A percentile compares a stretch with the other conserved stretches of the same genome.
Evolutionary conservation across 1,140 invertebrate species (phyloP).

Genomic region (Lordiphosa collinella): DNA sequence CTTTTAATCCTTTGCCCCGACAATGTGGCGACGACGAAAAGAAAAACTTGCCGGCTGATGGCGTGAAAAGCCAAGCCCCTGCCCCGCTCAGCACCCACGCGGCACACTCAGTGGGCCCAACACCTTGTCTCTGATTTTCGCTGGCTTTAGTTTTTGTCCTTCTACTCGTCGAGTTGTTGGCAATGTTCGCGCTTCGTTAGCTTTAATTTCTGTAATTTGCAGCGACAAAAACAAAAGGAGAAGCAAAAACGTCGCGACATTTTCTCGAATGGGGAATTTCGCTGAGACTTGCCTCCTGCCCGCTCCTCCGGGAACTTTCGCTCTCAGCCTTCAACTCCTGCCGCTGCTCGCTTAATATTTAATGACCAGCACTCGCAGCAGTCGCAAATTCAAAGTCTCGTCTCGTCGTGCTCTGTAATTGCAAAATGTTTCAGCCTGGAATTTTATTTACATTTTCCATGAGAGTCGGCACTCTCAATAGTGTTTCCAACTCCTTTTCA

Average conservation of each 20-base stretch:
- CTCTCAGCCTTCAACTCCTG: slow-evolving; percentile 24
- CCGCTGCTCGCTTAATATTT: slow-evolving; percentile 45
- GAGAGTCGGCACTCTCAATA: slow-evolving; percentile 27
- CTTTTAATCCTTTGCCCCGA: slow-evolving; percentile 33
- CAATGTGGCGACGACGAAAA: slow-evolving; percentile 18
- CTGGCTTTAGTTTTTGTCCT: neutral
- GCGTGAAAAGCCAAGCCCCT: slow-evolving; percentile 27
- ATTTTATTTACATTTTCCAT: slow-evolving; percentile 68
- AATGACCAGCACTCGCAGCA: slow-evolving; percentile 44
- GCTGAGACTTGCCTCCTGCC: slow-evolving; percentile 3
- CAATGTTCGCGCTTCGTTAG: slow-evolving; percentile 63
- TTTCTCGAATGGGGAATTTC: slow-evolving; percentile 48
- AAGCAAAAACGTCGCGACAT: slow-evolving; percentile 43
- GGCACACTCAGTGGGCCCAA: slow-evolving; percentile 8
- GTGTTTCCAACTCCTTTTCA: slow-evolving; percentile 10
- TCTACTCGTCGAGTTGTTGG: slow-evolving; percentile 27
- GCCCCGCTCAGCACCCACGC: neutral
- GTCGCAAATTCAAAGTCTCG: neutral
- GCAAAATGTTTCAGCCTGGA: slow-evolving; percentile 58
- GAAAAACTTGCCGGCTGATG: slow-evolving; percentile 30
- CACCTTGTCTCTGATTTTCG: slow-evolving; percentile 16
- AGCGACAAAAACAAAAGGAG: slow-evolving; percentile 29
- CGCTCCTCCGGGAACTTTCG: slow-evolving; percentile 29
- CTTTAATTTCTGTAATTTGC: slow-evolving; percentile 63
- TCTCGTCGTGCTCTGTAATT: slow-evolving; percentile 42